A percentile compares a stretch with the other conserved stretches of the same genome.
Conservation (phyloP, 2,797 vertebrate genomes). For the Pachyuromys duprasi region DNA sequence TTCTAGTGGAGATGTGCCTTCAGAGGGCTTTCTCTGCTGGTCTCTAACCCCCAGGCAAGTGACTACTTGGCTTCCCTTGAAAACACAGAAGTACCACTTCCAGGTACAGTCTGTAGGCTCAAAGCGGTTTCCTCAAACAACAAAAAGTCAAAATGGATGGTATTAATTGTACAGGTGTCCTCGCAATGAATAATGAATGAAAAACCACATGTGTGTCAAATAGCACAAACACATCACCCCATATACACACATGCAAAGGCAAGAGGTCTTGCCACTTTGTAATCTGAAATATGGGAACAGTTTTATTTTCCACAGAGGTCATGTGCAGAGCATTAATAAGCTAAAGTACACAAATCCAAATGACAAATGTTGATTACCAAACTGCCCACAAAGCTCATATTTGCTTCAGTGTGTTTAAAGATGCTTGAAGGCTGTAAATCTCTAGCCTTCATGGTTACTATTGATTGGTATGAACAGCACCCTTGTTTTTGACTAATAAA, state of each 20-base stretch:
- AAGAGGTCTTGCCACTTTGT: neutral
- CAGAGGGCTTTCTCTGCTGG: neutral
- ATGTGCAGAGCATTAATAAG: slow-evolving; percentile 73
- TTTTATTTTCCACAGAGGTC: slow-evolving; percentile 54
- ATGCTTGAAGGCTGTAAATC: slow-evolving; percentile 81
- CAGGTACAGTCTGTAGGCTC: neutral
- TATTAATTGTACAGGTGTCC: neutral
- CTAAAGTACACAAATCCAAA: slow-evolving; percentile 78
- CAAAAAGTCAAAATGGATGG: neutral
- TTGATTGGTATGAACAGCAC: slow-evolving; percentile 76
- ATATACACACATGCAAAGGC: neutral
- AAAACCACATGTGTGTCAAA: neutral
- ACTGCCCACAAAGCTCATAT: slow-evolving; percentile 67
- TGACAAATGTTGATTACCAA: slow-evolving; percentile 78
- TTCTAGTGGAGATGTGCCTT: neutral
- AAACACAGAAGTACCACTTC: neutral
- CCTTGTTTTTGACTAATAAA: slow-evolving; percentile 80
- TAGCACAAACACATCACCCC: neutral
- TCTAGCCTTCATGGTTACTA: slow-evolving; percentile 73
- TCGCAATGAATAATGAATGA: neutral
- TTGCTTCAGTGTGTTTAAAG: slow-evolving; percentile 77
- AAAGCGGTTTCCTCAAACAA: neutral
- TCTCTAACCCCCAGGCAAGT: neutral
- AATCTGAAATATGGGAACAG: slow-evolving; percentile 36
- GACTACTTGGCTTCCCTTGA: neutral